Evolutionary conservation across 2,888 invertebrate species (phyloP).

Genomic region (Stomorhina lunata): DNA sequence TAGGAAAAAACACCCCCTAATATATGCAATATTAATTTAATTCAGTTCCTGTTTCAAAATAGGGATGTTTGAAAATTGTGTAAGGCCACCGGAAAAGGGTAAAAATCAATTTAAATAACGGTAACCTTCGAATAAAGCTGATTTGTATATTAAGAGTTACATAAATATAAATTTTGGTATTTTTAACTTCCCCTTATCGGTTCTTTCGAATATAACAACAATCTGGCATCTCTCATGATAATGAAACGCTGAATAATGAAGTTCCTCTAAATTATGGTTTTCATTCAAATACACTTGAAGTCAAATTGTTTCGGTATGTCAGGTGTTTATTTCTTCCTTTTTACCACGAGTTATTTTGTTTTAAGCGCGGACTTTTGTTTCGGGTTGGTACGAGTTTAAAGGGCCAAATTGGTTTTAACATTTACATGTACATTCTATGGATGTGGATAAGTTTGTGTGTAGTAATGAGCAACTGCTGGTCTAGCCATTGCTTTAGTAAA

Average conservation of each 20-base stretch:
- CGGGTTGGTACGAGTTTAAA: slow-evolving; percentile 27
- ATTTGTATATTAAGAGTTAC: no score
- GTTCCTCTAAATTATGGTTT: neutral
- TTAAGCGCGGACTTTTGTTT: slow-evolving; percentile 21
- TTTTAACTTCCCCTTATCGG: neutral
- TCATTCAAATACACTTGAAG: neutral
- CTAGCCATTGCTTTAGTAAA: neutral
- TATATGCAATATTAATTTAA: no score
- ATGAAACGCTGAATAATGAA: neutral
- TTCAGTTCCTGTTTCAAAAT: no score
- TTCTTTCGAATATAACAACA: neutral
- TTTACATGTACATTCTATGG: no score
- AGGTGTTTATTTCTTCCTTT: slow-evolving; percentile 42
- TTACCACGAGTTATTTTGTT: slow-evolving; percentile 42
- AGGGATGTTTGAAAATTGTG: no score
- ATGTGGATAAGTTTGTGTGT: no score
- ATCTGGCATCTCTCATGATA: neutral
- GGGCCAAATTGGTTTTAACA: neutral
- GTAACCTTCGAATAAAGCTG: no score
- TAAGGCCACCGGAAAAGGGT: no score
- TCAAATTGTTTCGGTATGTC: slow-evolving; percentile 37
- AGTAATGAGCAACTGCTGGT: neutral
- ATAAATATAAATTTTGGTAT: no score
- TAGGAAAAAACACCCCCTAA: no score
- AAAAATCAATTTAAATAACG: no score